Evolutionary conservation across 2,888 invertebrate genomes (phyloP), one percentile per base, ranked within the genome.

Genomic region (Gastracanthus pulcherrimus): DNA sequence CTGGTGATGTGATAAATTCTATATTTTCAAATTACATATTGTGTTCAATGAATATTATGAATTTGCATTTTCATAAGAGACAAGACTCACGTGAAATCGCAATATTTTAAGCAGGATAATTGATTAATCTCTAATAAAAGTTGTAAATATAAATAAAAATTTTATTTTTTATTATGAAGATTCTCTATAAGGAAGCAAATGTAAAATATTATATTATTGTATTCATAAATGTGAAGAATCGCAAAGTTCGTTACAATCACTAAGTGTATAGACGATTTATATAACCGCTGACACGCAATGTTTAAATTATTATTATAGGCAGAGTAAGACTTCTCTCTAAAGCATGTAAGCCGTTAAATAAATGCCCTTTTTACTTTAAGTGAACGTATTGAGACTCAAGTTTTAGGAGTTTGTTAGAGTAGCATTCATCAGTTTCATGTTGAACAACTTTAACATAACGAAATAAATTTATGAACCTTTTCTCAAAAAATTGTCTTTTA

Each of bases 161-260:
- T 41, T 69, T 58, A 45, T 71, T 67, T 66, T 23, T 45, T 55
- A 71, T 69, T 67, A 67, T 77, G 31, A 38, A 41, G n/a, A n/a
- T 60, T 74, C n/a, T 80, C 80, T 69, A 55, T 72, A 80, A 62
- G 76, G 80, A 80, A 82, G 80, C 82, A 80, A 82, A 69, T 74
- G 74, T 79, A 64, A 74, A 38, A 69, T 76, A 74, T 31, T 23
- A 45, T 66, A 70, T 45, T 36, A 34, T n/a, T 80, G 71, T 66
- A 76, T 76, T 75, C 62, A 29, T 55, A 81, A 45, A 48, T 71
- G 34, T 55, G 45, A 51, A 76, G 13, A n/a, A 31, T 48, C 36
- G 29, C 19, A 48, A 29, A 45, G 9, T 67, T 60, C 16, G 62
- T 75, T 77, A 41, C 62, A 55, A 74, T 70, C 38, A 82, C 74